phyloP scores from a whole-genome alignment of 2,113 vertebrate genomes.

The Gavialis gangeticus region DNA sequence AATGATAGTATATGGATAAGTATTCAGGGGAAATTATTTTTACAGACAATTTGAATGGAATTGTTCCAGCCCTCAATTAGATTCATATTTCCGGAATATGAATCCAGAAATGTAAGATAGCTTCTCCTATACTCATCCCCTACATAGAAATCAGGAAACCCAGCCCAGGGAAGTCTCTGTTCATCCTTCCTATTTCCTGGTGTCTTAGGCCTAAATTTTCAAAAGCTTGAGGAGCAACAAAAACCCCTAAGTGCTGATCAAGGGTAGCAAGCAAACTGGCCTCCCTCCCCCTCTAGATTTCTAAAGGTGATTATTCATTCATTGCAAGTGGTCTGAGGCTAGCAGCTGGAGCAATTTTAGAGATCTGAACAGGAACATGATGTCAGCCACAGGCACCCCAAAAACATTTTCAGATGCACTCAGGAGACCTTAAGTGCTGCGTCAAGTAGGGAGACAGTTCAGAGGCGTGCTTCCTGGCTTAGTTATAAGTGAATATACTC shows the following conservation, averaged over 20 bases:
- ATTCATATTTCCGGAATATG: conserved; percentile 78
- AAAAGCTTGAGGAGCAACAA: background rate
- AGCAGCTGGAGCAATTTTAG: background rate
- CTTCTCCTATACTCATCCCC: conserved; percentile 43
- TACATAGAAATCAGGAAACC: conserved; percentile 53
- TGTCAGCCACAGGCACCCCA: background rate
- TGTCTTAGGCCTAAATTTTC: background rate
- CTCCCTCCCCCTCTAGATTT: background rate
- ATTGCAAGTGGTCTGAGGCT: background rate
- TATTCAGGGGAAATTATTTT: conserved; percentile 85
- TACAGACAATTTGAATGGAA: conserved; percentile 82
- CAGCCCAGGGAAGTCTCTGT: conserved; percentile 41
- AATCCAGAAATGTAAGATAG: conserved; percentile 73
- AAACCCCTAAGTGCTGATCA: background rate
- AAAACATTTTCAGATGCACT: background rate
- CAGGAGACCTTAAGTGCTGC: background rate
- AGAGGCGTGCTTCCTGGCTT: background rate
- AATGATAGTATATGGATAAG: conserved; percentile 82
- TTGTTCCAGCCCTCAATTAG: conserved; percentile 82
- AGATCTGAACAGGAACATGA: background rate
- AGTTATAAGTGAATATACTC: background rate
- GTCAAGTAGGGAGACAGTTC: background rate
- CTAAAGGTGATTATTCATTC: background rate
- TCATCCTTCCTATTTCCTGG: conserved; percentile 27
- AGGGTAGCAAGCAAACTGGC: background rate